Percentiles rank a stretch among this genome's conserved stretches.
Evolutionary conservation across 2,797 vertebrate genomes (phyloP).

Genomic region (Anas bernieri): DNA sequence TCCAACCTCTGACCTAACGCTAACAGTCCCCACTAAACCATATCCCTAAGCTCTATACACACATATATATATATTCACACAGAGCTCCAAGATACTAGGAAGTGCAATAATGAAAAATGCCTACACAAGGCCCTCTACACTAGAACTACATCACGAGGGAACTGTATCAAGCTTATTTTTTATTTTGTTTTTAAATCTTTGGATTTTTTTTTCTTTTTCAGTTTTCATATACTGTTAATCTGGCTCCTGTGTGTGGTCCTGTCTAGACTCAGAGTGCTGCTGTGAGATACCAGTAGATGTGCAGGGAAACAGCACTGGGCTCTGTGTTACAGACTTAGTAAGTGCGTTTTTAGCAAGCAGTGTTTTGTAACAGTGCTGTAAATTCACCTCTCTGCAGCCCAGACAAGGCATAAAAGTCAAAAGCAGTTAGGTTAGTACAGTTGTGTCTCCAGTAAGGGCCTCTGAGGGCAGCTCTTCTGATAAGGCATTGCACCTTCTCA

Average conservation of each 20-base stretch:
- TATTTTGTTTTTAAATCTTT: neutral
- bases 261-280: neutral
- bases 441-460: neutral
- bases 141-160: neutral
- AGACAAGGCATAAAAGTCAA: fast-evolving
- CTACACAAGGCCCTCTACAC: neutral
- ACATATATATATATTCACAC: too few relatives aligned
- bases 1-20: too few relatives aligned
- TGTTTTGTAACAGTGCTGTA: neutral
- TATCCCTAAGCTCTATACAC: too few relatives aligned
- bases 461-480: neutral
- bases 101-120: neutral
- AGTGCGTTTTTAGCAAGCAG: neutral
- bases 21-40: too few relatives aligned
- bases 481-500: fast-evolving
- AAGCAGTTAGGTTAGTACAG: neutral
- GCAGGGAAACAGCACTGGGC: neutral
- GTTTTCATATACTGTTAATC: neutral
- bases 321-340: neutral
- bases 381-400: neutral
- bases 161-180: neutral
- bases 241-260: neutral
- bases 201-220: neutral
- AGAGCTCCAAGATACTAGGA: neutral
- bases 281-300: neutral